Base-by-base conservation (phyloP, 2,888 invertebrate species). In the Pristionchus fissidentatus region DNA sequence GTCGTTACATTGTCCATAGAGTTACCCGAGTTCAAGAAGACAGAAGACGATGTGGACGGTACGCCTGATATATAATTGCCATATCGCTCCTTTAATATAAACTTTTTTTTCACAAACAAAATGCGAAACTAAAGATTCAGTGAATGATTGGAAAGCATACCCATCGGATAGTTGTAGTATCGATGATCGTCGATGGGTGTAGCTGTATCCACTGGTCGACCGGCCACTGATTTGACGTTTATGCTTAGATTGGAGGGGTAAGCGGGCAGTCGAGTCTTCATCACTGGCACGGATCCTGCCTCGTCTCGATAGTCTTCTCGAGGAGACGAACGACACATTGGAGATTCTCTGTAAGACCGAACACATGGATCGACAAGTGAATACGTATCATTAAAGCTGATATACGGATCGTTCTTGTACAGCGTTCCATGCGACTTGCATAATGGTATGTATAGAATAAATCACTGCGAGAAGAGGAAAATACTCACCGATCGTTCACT, bases 1-100 rank as follows among this genome's bases (percentile, higher is more conserved):
- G 70, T 70, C n/a, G 38, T 70, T 26, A 70, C 70, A 32, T 35
- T 70, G 70, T 70, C 70, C 70, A 70, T 70, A n/a, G 70, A 70
- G 26, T 41, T 70, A n/a, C 41, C 38, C 2, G 70, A 70, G 26
- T 70, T 70, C 1, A 70, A 26, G 19, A 41, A 70, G 10, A 70
- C 70, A n/a, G 70, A 70, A 5, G 70, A 70, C 0, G 75, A 77
- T 7, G 75, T 77, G 22, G 75, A 77, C 1, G 75, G 75, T 29
- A 46, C 75, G 32, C 75, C 75, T 77, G 73, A 4, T 41, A 43
- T 62, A 19, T 4, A n/a, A 4, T n/a, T n/a, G 4, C 8, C 4
- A 55, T 15, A 19, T 22, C 22, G 10, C 22, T 55, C 55, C 22
- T n/a, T 4, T 55, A 13, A 22, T 55, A 15, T 22, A 4, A 13